These are phyloP conservation scores for Adelges cooleyi DNA, from an alignment of 1,140 invertebrate genomes.

Conservation along the genomic window DNA sequence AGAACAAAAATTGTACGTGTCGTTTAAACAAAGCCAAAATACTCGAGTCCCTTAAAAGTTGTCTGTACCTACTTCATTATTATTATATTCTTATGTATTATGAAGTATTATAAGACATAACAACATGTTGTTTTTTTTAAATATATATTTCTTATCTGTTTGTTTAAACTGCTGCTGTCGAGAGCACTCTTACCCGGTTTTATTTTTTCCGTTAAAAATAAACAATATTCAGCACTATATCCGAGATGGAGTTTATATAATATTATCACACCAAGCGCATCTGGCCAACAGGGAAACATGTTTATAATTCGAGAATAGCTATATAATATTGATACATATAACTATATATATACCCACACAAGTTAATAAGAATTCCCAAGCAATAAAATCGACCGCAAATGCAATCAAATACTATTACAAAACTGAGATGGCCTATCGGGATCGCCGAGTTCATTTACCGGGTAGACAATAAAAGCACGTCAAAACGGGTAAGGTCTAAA, in stretches of 20 bases:
- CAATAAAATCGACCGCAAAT: conserved; percentile 12
- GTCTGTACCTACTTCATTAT: no score
- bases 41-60: no score
- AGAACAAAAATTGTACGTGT: no score
- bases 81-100: no score
- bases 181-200: no score
- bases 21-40: no score
- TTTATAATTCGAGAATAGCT: not conserved
- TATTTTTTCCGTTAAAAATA: not conserved
- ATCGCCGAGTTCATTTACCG: not conserved
- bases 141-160: no score
- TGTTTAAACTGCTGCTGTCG: no score
- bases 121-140: no score
- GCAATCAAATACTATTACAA: conserved; percentile 21
- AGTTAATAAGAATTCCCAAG: not conserved
- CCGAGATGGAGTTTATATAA: not conserved
- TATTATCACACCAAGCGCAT: not conserved
- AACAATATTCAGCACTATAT: not conserved
- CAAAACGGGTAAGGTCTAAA: not conserved
- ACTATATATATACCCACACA: no score
- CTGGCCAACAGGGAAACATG: not conserved
- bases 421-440: not conserved
- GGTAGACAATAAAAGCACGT: not conserved
- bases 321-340: no score
- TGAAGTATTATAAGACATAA: no score